Base-by-base conservation (phyloP, 2,113 vertebrate species). In the Mastomys coucha region DNA sequence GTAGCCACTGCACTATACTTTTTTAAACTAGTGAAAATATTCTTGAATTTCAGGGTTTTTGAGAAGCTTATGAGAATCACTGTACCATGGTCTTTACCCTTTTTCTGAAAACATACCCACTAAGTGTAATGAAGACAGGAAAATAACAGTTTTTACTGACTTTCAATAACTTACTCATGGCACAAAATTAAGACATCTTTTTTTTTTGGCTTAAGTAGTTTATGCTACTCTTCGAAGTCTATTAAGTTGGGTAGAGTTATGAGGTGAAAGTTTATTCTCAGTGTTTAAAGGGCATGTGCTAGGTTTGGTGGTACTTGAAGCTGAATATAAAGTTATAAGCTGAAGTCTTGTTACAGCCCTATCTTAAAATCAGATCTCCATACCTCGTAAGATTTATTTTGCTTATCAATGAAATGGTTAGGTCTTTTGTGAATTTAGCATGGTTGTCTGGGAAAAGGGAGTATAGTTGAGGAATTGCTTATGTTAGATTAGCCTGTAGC, bases 131-230 rank as follows among this genome's bases (percentile, higher is more conserved):
- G 9, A 80, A 95, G 51, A 33, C 10, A 67, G 67, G 33, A 67
- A 58, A 93, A 85, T 77, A 13, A 7, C 11, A 28, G 45, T 77
- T 69, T 33, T 2, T 33, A 63, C 26, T 51, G 26, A 60, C 53
- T 80, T 91, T 88, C 10, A 75, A 1, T 22, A 81, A 9, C 39
- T 80, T 8, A 89, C 67, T 51, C 8, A 73, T 84, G 39, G 56
- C 49, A 82, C 36, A 95, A 60, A 63, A 70, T 45, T 75, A 56
- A 95, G 67, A 85, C 26, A 63, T 81, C 31, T 11, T 24, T 9
- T 84, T 94, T n/a, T n/a, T n/a, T 93, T 88, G 76, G n/a, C 31
- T 89, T 75, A 94, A 91, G 42, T 49, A 65, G 42, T 36, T 17
- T 80, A 95, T 45, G 31, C 53, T 33, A 58, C 11, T 24, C 20